Base-by-base conservation (phyloP, 2,113 vertebrate genomes). In the Dendrocopos noguchii region DNA sequence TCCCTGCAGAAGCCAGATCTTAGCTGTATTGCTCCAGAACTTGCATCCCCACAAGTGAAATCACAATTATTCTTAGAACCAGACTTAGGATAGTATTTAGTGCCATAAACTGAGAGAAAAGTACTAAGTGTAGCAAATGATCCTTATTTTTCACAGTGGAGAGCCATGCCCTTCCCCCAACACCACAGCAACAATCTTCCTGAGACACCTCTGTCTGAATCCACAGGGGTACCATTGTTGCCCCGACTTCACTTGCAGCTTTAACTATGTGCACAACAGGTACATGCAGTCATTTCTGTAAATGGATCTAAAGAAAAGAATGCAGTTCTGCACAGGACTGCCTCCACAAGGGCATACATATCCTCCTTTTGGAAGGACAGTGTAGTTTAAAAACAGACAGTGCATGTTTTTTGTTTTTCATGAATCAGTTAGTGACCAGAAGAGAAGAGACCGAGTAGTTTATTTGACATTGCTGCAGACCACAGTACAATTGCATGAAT, bases 391-490 rank as follows among this genome's bases (percentile, higher is more conserved):
- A 84, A 85, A 3, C 31, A 53, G 11, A 27, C 4, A 84, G 12
- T 15, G 16, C 20, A 1, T 22, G 15, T 68, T 36, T 39, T 59
- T 70, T 33, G 61, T 47, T 15, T 36, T 34, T 10, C 70, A 84
- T 75, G 64, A 84, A 91, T 33, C 15, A 87, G 55, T 25, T 89
- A 83, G 42, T 10, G 53, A 88, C 14, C 80, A 93, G 78, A 28
- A 71, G 44, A 89, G 24, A 46, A 46, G 52, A 74, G 36, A 63
- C 59, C 0, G 19, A 95, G 61, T 53, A 79, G 80, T 97, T 97
- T 97, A 97, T 97, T 97, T 94, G 85, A 68, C 29, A 46, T 65
- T 65, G 57, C 16, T 85, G 82, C 39, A 92, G 52, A 52, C 33
- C 72, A 80, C 50, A 65, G 19, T 31, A 33, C 33, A 91, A 79